A percentile compares a stretch with the other conserved stretches of the same genome.
Conservation (phyloP, 2,113 vertebrate species). For the Aix galericulata region DNA sequence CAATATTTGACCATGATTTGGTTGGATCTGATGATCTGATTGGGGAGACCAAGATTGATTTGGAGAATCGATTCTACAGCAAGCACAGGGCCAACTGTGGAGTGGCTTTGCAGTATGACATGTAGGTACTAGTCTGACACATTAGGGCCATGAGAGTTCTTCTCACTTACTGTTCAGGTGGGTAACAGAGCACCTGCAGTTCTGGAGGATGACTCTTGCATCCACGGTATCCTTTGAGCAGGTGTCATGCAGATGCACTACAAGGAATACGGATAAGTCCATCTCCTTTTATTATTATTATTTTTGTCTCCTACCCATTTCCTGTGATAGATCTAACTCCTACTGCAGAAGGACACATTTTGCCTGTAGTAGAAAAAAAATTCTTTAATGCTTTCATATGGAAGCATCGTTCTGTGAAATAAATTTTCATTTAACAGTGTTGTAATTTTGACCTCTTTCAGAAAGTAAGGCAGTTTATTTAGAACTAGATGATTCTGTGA, state of each 20-base stretch:
- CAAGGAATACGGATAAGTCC: neutral
- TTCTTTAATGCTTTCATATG: neutral
- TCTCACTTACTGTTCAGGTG: neutral
- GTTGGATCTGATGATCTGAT: constrained; percentile 91
- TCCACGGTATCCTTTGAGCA: neutral
- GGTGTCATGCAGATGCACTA: neutral
- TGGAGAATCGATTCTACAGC: constrained; percentile 96
- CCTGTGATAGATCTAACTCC: neutral
- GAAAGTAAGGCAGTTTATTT: neutral
- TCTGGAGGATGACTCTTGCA: neutral
- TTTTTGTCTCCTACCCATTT: neutral
- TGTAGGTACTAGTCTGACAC: constrained; percentile 74
- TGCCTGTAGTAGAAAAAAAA: neutral
- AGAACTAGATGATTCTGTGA: neutral
- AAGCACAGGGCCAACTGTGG: constrained; percentile 88
- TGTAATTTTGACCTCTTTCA: neutral
- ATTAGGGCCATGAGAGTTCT: accelerated
- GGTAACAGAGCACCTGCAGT: neutral
- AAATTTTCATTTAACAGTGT: neutral
- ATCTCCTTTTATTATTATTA: neutral
- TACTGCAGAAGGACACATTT: neutral
- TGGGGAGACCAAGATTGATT: constrained; percentile 88
- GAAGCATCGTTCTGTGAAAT: neutral
- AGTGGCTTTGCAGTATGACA: constrained; percentile 84
- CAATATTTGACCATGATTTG: constrained; percentile 89